Conservation (phyloP, 2,797 vertebrate genomes). For the Falco naumanni region DNA sequence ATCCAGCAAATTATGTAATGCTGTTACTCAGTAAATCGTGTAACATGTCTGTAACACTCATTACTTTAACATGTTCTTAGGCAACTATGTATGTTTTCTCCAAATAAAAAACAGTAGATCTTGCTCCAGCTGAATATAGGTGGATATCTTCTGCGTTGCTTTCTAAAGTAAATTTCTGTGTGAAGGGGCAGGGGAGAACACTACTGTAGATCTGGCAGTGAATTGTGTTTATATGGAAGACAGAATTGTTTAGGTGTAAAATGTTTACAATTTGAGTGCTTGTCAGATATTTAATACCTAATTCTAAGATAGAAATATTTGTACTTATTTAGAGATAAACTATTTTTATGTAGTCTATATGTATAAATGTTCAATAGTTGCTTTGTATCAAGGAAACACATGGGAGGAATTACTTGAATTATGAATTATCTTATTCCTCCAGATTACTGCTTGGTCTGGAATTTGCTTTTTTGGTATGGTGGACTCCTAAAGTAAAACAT, state of each 20-base stretch:
- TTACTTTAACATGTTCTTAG: background rate
- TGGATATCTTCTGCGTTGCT: background rate
- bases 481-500: slow-evolving; percentile 90
- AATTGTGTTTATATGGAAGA: background rate
- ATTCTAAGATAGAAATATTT: background rate
- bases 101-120: background rate
- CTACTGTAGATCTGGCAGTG: background rate
- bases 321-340: background rate
- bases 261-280: background rate
- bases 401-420: background rate
- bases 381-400: background rate
- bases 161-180: background rate
- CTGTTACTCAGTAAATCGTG: background rate
- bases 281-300: background rate
- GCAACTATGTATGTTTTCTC: background rate
- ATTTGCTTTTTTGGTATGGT: slow-evolving; percentile 94
- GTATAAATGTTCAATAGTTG: background rate
- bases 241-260: background rate
- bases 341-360: background rate
- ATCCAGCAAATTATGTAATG: background rate
- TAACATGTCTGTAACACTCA: background rate
- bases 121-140: background rate
- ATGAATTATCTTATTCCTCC: background rate
- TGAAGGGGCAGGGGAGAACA: background rate
- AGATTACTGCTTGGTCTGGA: slow-evolving; percentile 92